Percentiles rank a stretch among this genome's conserved stretches.
Evolutionary conservation across 2,888 invertebrate species (phyloP).

Genomic region (Tiphia femorata): DNA sequence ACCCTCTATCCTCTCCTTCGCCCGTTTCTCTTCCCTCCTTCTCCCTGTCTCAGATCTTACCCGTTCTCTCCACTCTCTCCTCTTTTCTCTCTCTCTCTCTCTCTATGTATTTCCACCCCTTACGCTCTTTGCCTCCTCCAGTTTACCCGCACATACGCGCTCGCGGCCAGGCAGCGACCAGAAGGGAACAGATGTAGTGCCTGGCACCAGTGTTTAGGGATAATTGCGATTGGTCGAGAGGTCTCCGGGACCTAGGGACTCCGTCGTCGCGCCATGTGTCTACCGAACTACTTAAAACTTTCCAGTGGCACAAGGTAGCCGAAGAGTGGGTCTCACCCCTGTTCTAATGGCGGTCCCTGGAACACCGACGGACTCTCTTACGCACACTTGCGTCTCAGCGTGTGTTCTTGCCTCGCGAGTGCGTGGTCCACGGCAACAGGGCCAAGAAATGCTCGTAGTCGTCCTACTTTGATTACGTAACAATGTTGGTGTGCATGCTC

Average conservation of each 20-base stretch:
- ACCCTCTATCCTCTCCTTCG: conserved; percentile 14
- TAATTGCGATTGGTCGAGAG: conserved; percentile 42
- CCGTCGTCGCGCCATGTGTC: conserved; percentile 42
- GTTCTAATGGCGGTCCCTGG: conserved; percentile 26
- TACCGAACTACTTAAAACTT: conserved; percentile 52
- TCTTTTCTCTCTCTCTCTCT: conserved; percentile 33
- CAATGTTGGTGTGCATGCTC: no score
- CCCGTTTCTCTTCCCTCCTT: conserved; percentile 38
- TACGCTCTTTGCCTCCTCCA: no score
- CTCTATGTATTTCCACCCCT: no score
- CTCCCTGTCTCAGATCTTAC: not conserved
- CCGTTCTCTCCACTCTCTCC: conserved; percentile 27
- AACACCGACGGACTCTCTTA: not conserved
- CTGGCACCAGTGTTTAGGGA: conserved; percentile 24
- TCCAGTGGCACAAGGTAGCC: conserved; percentile 28
- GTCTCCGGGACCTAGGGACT: conserved; percentile 31
- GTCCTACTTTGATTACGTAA: no score
- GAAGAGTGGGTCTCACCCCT: conserved; percentile 16
- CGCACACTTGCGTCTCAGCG: not conserved
- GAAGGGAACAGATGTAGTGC: conserved; percentile 20
- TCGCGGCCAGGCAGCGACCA: not conserved
- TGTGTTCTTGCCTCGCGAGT: no score
- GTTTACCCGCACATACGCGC: conserved; percentile 22
- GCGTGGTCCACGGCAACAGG: no score
- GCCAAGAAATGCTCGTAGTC: no score